Base-by-base conservation (phyloP, 2,888 invertebrate species). In the Oasisia sp. region DNA sequence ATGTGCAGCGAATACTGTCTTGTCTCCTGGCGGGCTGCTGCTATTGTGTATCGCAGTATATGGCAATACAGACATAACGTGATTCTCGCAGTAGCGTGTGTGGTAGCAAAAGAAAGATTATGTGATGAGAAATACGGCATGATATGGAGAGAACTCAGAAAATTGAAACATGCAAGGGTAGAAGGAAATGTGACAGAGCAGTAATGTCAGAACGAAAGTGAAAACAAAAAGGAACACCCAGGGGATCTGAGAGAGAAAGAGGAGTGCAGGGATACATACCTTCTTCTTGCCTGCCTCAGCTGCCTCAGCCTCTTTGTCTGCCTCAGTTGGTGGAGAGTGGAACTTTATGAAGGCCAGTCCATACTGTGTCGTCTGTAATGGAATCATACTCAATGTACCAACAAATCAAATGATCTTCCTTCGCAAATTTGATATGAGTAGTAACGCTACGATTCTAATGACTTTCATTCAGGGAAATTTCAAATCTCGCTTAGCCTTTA, bases 301-400 rank as follows among this genome's bases (percentile, higher is more conserved):
- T 74, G 74, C 89, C 45, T 89, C n/a, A 38, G 91, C 89, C 8
- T 12, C 14, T 32, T 93, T 90, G 19, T 90, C n/a, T 8, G 91
- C 56, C 38, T 92, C 92, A 27, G 32, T 12, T 19, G 92, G 90
- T 44, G 93, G 91, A 32, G 93, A 94, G 93, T 95, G 91, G 97
- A 98, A 96, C 95, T 97, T 98, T 91, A 98, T 97, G 96, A 98
- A 98, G 0, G 98, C 97, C 27, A 99, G 96, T 0, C 99, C 99
- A 96, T 97, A 99, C 96, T 98, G 97, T 92, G 97, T 97, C 94
- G 97, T 97, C 95, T 96, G 94, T 92, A 93, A 92, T 90, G 93
- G 32, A 38, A 74, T 27, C 32, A 91, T 38, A 90, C n/a, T 50
- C 32, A 32, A 89, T 38, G 8, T 74, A 56, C 32, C 45, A 89